Base-by-base conservation (phyloP, 2,888 invertebrate species). In the Caenorhabditis sulstoni region DNA sequence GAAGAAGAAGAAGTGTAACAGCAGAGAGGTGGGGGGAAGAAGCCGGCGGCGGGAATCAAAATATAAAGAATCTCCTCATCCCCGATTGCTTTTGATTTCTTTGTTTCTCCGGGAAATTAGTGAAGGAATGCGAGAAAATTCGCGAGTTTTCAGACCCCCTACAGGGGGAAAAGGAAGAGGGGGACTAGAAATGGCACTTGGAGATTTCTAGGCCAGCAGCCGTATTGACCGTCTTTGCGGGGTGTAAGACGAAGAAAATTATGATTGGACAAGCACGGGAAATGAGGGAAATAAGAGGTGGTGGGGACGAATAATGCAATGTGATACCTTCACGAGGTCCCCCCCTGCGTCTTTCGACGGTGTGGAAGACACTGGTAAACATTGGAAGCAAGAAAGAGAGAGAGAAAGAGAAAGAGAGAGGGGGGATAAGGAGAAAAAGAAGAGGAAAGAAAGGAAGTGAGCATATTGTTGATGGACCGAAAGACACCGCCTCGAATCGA, bases 271-370 rank as follows among this genome's bases (percentile, higher is more conserved):
- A 39, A 62, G 64, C 47, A 9, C 16, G 49, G 12, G 49, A 23
- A 58, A 20, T 39, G 29, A 50, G 53, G 65, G 53, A 65, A 53
- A 53, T 5, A 29, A 29, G 4, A 3, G 29, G 29, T 5, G 29
- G 29, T 5, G 7, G 29, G 7, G 29, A 29, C 4, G 7, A 29
- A 7, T 7, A 29, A 29, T 29, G 29, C 29, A 29, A 29, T 29
- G 29, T 29, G 29, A 29, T 29, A 29, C 29, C 29, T 29, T 29
- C 29, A 44, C 53, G 35, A 53, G 65, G 65, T 65, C 65, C 52
- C 64, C 53, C 64, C n/a, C 16, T 58, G n/a, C 39, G 64, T 64
- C n/a, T n/a, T n/a, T n/a, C n/a, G n/a, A n/a, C n/a, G 29, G 29
- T 29, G 29, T n/a, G 29, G 29, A 29, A 29, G 29, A 29, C 29